These are phyloP conservation scores for Entomobrya multifasciata DNA, from an alignment of 2,888 invertebrate species.

Conservation along the genomic window DNA sequence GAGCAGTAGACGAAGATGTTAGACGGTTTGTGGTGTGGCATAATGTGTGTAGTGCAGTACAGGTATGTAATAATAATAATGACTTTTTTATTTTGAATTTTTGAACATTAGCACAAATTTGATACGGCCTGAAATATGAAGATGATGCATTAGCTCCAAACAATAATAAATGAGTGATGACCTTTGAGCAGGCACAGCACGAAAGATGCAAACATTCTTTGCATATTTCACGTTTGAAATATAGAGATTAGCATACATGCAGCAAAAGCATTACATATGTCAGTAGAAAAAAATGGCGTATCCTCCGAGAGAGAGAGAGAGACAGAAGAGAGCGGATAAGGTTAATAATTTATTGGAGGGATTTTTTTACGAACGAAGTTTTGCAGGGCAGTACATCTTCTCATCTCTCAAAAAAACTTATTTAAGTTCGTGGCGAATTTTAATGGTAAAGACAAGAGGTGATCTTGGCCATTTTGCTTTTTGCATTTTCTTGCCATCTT, in stretches of 20 bases:
- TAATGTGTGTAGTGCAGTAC: too few species aligned
- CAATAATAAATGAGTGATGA: constrained; percentile 54
- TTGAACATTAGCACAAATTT: constrained; percentile 46
- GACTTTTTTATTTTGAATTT: constrained; percentile 5
- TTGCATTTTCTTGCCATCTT: neutral
- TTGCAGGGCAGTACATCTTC: neutral
- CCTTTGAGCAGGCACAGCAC: constrained; percentile 31
- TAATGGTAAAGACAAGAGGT: neutral
- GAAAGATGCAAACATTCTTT: constrained; percentile 24
- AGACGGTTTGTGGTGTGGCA: too few species aligned
- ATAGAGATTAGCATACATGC: too few species aligned
- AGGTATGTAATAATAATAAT: too few species aligned
- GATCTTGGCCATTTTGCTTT: too few species aligned
- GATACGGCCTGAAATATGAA: constrained; percentile 21
- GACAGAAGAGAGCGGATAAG: constrained; percentile 18
- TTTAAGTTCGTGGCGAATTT: neutral
- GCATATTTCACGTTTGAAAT: neutral
- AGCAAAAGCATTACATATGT: too few species aligned
- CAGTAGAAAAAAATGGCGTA: too few species aligned
- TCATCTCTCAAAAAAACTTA: too few species aligned
- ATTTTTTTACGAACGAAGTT: neutral
- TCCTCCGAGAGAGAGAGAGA: too few species aligned
- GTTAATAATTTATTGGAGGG: constrained; percentile 19
- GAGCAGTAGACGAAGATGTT: too few species aligned
- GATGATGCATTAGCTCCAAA: constrained; percentile 12